Evolutionary conservation across 2,113 vertebrate species (phyloP).

Genomic region (Empidonax traillii): DNA sequence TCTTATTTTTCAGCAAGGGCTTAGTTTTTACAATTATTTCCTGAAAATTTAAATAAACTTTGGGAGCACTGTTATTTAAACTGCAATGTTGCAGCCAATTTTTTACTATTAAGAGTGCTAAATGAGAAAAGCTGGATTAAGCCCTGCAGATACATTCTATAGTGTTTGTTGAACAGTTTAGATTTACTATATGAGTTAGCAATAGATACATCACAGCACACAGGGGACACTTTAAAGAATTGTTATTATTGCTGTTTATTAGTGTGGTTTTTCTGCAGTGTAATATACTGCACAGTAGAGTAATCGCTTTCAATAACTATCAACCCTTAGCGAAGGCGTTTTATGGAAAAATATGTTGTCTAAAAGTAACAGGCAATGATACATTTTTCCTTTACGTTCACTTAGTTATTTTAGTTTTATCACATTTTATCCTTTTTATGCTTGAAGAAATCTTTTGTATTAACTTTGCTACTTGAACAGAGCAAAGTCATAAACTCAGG

Average conservation of each 20-base stretch:
- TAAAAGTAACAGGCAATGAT: constrained; percentile 36
- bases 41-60: not conserved
- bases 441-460: constrained; percentile 25
- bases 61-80: not conserved
- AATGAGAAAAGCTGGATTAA: constrained; percentile 11
- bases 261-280: not conserved
- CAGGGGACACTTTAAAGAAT: constrained; percentile 38
- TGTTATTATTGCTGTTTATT: constrained; percentile 62
- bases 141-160: not conserved
- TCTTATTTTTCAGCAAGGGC: not conserved
- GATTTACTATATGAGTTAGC: constrained; percentile 31
- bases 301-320: constrained; percentile 40
- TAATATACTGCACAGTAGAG: not conserved
- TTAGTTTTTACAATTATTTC: not conserved
- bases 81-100: not conserved
- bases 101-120: not conserved
- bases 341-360: constrained; percentile 21
- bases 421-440: not conserved
- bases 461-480: constrained; percentile 1
- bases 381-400: constrained; percentile 26
- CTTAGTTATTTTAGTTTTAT: not conserved
- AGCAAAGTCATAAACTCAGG: constrained; percentile 1
- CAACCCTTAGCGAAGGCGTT: not conserved
- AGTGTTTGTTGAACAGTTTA: constrained; percentile 24
- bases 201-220: constrained; percentile 30